These are phyloP conservation scores for Drosophila longiperda DNA, from an alignment of 2,888 invertebrate species.

Conservation along the genomic window DNA sequence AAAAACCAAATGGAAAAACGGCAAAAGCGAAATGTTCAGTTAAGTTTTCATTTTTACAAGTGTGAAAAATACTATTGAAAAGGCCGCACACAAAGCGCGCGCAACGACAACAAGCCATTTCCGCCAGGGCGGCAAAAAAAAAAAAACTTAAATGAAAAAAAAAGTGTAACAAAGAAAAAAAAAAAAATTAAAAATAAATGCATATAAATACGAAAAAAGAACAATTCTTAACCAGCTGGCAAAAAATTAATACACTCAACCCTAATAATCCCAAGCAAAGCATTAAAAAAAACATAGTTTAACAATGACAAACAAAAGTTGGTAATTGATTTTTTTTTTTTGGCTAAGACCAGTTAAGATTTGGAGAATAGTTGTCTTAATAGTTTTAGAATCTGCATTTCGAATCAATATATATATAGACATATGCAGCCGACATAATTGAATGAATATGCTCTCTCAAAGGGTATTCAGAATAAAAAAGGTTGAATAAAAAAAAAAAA, in stretches of 20 bases:
- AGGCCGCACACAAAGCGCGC: conserved; percentile 59
- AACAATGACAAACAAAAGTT: background rate
- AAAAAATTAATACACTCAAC: conserved; percentile 6
- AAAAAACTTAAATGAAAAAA: conserved; percentile 5
- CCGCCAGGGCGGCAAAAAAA: conserved; percentile 48
- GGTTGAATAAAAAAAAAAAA: conserved; percentile 23
- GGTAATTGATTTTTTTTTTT: background rate
- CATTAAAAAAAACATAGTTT: background rate
- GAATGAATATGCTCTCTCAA: background rate
- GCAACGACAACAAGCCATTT: conserved; percentile 62
- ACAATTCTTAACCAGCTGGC: background rate
- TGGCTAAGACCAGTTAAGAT: background rate
- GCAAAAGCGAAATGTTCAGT: conserved; percentile 65
- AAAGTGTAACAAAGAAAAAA: background rate
- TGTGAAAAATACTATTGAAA: conserved; percentile 75
- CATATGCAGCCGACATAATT: background rate
- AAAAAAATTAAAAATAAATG: conserved; percentile 4
- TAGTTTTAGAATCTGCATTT: background rate
- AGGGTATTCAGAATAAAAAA: background rate
- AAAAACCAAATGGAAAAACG: conserved; percentile 23
- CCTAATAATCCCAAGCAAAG: background rate
- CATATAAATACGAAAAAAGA: background rate
- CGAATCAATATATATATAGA: background rate
- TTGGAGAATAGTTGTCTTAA: background rate
- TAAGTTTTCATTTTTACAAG: conserved; percentile 78